Percentiles rank a stretch among this genome's conserved stretches.
phyloP scores from a whole-genome alignment of 2,888 invertebrate genomes.

The Incurvaria masculella region DNA sequence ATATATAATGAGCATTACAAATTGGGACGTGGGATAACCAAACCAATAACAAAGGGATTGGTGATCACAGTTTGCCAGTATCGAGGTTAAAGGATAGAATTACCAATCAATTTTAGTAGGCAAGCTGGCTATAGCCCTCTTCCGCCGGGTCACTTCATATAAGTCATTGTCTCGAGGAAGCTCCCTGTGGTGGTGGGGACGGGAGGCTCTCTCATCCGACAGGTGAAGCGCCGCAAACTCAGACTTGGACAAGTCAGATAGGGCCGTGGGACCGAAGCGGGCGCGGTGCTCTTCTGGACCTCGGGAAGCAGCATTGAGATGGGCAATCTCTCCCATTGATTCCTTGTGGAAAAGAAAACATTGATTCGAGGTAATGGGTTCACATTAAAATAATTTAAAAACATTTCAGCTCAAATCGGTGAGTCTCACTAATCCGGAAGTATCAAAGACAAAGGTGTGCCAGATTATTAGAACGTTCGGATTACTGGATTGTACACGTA shows the following conservation, averaged over 20 bases:
- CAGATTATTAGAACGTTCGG: no score
- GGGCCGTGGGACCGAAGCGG: conserved; percentile 57
- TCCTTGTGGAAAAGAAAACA: conserved; percentile 44
- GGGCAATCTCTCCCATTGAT: conserved; percentile 44
- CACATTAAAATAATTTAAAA: no score
- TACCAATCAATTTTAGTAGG: background rate
- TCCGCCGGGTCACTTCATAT: conserved; percentile 3
- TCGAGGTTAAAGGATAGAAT: no score
- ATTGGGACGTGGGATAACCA: no score
- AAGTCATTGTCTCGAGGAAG: conserved; percentile 12
- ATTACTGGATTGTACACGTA: no score
- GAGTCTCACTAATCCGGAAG: no score
- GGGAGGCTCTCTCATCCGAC: conserved; percentile 33
- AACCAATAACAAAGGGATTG: no score
- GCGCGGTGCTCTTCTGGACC: conserved; percentile 42
- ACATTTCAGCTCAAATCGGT: no score
- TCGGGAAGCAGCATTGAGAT: conserved; percentile 38
- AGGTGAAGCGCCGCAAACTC: conserved; percentile 55
- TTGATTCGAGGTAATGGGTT: no score
- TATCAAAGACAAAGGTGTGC: no score
- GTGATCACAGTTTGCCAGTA: no score
- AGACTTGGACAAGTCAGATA: conserved; percentile 59
- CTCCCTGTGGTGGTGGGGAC: conserved; percentile 24
- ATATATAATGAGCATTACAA: no score
- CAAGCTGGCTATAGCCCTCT: conserved; percentile 1